phyloP scores from a whole-genome alignment of 2,113 vertebrate genomes.

The Lepus europaeus region DNA sequence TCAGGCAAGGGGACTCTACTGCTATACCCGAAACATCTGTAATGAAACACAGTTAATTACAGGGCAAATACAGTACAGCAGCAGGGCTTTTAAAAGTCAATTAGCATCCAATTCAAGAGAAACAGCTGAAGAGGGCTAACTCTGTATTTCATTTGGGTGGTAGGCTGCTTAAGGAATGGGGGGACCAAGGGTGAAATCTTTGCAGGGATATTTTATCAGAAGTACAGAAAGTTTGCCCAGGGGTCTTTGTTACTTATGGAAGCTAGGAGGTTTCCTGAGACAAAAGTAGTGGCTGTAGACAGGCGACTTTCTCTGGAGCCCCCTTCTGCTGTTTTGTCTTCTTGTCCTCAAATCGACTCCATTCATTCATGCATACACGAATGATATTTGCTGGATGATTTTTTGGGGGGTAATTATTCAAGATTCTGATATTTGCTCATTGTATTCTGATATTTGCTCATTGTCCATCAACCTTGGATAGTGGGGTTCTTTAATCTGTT shows the following conservation, averaged over 20 bases:
- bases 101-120: slow-evolving; percentile 83
- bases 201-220: slow-evolving; percentile 36
- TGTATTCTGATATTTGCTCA: not conserved
- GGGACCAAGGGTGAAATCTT: not conserved
- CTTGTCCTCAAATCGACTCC: not conserved
- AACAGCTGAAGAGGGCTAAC: slow-evolving; percentile 84
- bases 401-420: not conserved
- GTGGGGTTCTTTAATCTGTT: not conserved
- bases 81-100: slow-evolving; percentile 80
- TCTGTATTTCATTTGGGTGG: slow-evolving; percentile 76
- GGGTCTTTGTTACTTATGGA: not conserved
- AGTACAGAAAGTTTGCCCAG: not conserved
- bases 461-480: not conserved
- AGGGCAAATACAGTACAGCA: slow-evolving; percentile 83
- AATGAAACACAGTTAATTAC: slow-evolving; percentile 85
- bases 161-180: not conserved
- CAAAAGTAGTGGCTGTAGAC: not conserved
- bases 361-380: not conserved
- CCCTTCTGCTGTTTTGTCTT: not conserved
- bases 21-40: slow-evolving; percentile 82
- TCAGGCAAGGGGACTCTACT: not conserved
- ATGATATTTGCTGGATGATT: not conserved
- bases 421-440: not conserved
- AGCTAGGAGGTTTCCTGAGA: not conserved
- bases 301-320: not conserved